phyloP scores from a whole-genome alignment of 2,797 vertebrate species.

The Smutsia temminckii region DNA sequence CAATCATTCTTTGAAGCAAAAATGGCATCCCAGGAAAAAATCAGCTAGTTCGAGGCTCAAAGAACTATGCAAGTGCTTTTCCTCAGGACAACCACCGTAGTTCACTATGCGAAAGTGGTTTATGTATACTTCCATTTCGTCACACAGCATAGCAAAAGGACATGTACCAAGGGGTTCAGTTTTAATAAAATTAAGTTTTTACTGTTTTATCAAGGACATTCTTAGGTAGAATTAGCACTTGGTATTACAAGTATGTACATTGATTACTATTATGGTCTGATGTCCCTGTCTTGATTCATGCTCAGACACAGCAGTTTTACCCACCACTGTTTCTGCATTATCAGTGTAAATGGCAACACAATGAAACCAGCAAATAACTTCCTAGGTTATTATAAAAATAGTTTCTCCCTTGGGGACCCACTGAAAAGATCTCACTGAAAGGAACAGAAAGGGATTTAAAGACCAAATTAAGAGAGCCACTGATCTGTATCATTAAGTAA shows the following conservation, averaged over 20 bases:
- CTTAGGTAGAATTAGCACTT: not conserved
- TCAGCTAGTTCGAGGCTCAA: not conserved
- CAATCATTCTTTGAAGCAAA: slow-evolving; percentile 12
- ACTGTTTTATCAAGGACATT: not conserved
- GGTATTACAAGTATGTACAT: not conserved
- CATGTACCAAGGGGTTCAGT: not conserved
- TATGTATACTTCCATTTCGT: not conserved
- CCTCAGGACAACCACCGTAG: not conserved
- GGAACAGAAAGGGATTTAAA: not conserved
- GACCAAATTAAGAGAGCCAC: not conserved
- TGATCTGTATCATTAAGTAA: not conserved
- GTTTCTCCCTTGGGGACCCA: not conserved
- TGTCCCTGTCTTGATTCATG: not conserved
- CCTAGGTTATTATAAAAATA: not conserved
- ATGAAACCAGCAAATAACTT: not conserved
- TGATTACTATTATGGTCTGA: not conserved
- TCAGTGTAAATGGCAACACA: not conserved
- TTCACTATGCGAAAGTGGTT: not conserved
- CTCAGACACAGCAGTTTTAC: not conserved
- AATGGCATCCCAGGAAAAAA: not conserved
- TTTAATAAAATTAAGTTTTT: not conserved
- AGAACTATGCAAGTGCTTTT: not conserved
- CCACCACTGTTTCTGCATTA: not conserved
- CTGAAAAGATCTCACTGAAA: not conserved
- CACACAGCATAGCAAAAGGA: not conserved